Evolutionary conservation across 2,797 vertebrate species (phyloP).

Genomic region (Vipera ursinii): DNA sequence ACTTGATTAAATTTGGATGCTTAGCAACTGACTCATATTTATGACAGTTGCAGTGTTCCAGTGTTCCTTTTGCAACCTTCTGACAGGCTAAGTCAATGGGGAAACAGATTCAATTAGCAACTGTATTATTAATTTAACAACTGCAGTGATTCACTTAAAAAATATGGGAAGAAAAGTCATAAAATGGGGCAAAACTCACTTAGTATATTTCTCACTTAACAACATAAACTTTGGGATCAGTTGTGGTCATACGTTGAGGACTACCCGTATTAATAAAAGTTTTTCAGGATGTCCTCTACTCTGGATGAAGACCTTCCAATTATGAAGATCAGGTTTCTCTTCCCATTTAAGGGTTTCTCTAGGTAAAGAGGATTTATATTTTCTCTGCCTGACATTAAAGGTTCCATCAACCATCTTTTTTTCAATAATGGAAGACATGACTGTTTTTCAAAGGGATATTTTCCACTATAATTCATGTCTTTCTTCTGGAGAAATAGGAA

Average conservation of each 20-base stretch:
- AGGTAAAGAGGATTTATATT: background rate
- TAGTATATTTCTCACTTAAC: background rate
- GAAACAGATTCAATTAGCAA: background rate
- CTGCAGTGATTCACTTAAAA: background rate
- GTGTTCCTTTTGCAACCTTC: background rate
- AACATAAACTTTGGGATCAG: background rate
- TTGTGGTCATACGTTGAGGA: background rate
- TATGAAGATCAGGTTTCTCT: background rate
- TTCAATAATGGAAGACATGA: background rate
- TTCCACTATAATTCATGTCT: background rate
- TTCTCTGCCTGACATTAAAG: background rate
- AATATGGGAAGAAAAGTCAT: background rate
- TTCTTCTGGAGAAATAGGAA: background rate
- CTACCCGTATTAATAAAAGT: background rate
- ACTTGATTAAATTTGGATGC: background rate
- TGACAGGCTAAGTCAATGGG: background rate
- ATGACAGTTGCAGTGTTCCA: background rate
- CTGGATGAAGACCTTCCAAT: background rate
- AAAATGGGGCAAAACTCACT: background rate
- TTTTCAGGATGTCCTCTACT: background rate
- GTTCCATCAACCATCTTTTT: background rate
- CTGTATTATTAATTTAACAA: background rate
- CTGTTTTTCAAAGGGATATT: background rate
- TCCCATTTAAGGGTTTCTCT: background rate
- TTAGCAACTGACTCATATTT: background rate